phyloP scores from a whole-genome alignment of 2,888 invertebrate genomes.

The Zaprionus obscuricornis region DNA sequence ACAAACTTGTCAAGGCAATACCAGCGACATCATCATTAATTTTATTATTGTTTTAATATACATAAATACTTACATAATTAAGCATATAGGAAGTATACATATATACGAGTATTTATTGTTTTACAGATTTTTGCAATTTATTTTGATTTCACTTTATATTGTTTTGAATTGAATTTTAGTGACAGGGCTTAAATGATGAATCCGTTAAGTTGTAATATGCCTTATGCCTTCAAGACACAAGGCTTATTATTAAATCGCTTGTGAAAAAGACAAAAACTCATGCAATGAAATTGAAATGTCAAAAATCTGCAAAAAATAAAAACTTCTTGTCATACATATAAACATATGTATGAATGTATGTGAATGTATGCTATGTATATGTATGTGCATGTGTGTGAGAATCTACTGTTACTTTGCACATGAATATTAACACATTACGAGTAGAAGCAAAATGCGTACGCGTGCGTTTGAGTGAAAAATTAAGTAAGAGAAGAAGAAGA shows the following conservation, averaged over 20 bases:
- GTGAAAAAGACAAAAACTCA: slow-evolving; percentile 33
- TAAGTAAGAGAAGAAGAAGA: slow-evolving; percentile 55
- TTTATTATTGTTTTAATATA: neutral
- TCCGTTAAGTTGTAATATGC: no score
- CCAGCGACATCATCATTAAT: neutral
- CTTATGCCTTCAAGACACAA: no score
- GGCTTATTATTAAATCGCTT: slow-evolving; percentile 42
- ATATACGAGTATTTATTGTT: no score
- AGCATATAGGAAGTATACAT: neutral
- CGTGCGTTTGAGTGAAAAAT: slow-evolving; percentile 72
- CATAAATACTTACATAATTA: no score
- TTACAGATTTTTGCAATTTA: neutral
- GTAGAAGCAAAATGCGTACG: slow-evolving; percentile 44
- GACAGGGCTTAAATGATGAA: slow-evolving; percentile 29
- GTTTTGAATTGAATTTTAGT: slow-evolving; percentile 1
- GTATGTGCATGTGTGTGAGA: slow-evolving; percentile 26
- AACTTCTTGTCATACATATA: slow-evolving; percentile 30
- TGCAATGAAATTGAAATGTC: slow-evolving; percentile 69
- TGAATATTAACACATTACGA: slow-evolving; percentile 76
- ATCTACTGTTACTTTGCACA: slow-evolving; percentile 32
- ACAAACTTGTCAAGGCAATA: slow-evolving; percentile 41
- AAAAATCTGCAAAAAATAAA: slow-evolving; percentile 44
- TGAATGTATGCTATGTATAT: slow-evolving; percentile 23
- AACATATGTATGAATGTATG: slow-evolving; percentile 14
- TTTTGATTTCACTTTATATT: neutral